These are phyloP conservation scores for Pseudococcus longispinus DNA, from an alignment of 2,888 invertebrate species.

Conservation along the genomic window DNA sequence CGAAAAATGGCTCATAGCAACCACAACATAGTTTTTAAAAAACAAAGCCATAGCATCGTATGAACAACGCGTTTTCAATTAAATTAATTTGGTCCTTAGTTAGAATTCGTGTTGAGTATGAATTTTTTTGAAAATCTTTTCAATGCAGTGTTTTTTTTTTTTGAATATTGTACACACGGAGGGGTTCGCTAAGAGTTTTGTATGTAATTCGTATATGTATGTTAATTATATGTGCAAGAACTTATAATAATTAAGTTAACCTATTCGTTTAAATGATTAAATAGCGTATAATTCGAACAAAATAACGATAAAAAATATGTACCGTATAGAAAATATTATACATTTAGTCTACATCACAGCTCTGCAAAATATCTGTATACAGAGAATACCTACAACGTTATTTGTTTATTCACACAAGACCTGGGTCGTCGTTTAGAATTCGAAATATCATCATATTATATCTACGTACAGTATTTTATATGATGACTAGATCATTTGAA, in stretches of 20 bases:
- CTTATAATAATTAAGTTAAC: background rate
- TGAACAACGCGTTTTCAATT: conserved; percentile 14
- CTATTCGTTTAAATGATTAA: background rate
- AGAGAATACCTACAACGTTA: background rate
- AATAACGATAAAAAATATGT: conserved; percentile 20
- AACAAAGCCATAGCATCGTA: conserved; percentile 40
- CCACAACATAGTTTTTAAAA: background rate
- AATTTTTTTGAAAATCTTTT: background rate
- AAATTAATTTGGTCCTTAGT: conserved; percentile 6
- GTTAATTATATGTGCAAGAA: background rate
- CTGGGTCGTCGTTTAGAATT: background rate
- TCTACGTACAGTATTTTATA: background rate
- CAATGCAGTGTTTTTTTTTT: background rate
- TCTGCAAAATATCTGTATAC: conserved; percentile 12
- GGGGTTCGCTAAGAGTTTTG: background rate
- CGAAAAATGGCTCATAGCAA: conserved; percentile 22
- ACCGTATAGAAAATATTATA: conserved; percentile 28
- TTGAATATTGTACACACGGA: background rate
- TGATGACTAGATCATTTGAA: background rate
- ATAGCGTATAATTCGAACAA: background rate
- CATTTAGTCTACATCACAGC: conserved; percentile 53
- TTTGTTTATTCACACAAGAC: background rate
- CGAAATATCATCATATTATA: background rate
- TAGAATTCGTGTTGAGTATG: background rate
- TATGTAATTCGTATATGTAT: background rate